phyloP scores from a whole-genome alignment of 2,113 vertebrate genomes.

The Carlito syrichta region DNA sequence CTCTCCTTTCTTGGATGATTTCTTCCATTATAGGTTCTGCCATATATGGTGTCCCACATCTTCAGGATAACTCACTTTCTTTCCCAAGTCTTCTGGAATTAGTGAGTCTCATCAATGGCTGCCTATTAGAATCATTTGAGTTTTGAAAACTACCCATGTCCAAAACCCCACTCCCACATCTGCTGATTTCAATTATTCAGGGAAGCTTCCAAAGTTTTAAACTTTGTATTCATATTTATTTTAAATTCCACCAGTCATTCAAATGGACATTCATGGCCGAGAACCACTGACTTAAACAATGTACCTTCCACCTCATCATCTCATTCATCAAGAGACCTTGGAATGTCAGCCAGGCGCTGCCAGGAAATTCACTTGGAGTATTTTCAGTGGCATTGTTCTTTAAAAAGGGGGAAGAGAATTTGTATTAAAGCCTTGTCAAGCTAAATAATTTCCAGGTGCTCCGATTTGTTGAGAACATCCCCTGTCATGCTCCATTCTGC shows the following conservation, averaged over 20 bases:
- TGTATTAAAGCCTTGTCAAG: not conserved
- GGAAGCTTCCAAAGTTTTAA: not conserved
- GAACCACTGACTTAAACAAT: not conserved
- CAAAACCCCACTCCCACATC: not conserved
- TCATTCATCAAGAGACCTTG: not conserved
- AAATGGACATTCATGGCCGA: too few species aligned
- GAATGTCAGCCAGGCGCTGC: not conserved
- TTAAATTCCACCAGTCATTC: not conserved
- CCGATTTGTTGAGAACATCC: not conserved
- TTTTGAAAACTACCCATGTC: not conserved
- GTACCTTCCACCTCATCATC: not conserved
- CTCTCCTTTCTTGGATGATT: not conserved
- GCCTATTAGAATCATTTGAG: not conserved
- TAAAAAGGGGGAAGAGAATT: not conserved
- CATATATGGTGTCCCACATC: accelerated
- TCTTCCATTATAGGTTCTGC: not conserved
- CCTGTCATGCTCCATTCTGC: not conserved
- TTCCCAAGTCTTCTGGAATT: not conserved
- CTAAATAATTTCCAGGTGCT: not conserved
- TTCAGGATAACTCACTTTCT: not conserved
- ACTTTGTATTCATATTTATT: not conserved
- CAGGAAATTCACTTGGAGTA: not conserved
- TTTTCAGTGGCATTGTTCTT: not conserved
- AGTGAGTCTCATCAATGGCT: not conserved
- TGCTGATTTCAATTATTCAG: not conserved